Evolutionary conservation across 2,797 vertebrate genomes (phyloP).

Genomic region (Centropyge bicolor): DNA sequence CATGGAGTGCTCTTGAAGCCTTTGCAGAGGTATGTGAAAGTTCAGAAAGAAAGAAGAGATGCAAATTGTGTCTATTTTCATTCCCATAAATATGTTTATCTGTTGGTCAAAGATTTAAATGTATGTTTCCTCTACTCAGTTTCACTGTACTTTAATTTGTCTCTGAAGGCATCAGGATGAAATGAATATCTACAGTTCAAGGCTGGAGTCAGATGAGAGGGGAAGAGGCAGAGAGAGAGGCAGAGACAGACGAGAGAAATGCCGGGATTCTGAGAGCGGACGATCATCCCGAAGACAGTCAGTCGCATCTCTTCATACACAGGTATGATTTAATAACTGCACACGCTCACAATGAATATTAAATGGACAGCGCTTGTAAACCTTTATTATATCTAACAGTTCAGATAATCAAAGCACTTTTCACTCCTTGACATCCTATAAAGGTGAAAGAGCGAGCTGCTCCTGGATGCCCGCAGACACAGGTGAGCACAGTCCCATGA

Average conservation of each 20-base stretch:
- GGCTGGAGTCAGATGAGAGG: conserved; percentile 76
- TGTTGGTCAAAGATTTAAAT: not conserved
- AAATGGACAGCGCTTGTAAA: not conserved
- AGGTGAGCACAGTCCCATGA: conserved; percentile 68
- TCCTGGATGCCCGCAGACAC: conserved; percentile 63
- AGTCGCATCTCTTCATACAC: conserved; percentile 61
- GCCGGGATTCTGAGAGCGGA: conserved; percentile 72
- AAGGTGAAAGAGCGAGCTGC: conserved; percentile 59
- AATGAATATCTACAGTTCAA: conserved; percentile 57
- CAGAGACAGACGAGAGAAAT: conserved; percentile 80
- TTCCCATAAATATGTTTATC: not conserved
- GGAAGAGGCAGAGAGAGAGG: conserved; percentile 82
- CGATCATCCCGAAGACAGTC: conserved; percentile 73
- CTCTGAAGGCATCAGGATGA: conserved; percentile 71
- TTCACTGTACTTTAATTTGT: conserved; percentile 23
- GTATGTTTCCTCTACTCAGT: not conserved
- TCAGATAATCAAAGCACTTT: conserved; percentile 56
- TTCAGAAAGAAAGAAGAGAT: not conserved
- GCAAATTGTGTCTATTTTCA: not conserved
- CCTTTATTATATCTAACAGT: conserved; percentile 55
- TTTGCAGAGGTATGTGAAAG: conserved; percentile 7
- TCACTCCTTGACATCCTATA: not conserved
- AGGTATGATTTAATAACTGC: conserved; percentile 47
- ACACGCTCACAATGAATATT: not conserved
- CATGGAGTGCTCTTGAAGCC: not conserved